Evolutionary conservation across 2,888 invertebrate species (phyloP).

Genomic region (Hyposoter dolosus): DNA sequence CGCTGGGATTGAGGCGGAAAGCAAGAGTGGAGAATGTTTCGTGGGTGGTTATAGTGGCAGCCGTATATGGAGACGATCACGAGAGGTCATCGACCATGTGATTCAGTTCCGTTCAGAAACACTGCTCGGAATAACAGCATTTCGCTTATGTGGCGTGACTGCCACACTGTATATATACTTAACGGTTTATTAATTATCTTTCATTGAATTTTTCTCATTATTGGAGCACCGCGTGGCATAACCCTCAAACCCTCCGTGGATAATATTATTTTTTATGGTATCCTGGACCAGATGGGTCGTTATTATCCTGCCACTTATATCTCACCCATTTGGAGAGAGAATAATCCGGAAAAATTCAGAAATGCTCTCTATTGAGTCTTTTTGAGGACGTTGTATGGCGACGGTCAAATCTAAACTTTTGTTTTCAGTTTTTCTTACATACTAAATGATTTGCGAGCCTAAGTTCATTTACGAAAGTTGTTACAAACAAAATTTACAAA

Average conservation of each 20-base stretch:
- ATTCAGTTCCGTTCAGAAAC: constrained; percentile 40
- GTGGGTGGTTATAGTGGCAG: constrained; percentile 65
- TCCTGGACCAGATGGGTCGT: too few relatives aligned
- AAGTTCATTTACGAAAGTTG: too few relatives aligned
- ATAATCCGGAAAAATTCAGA: too few relatives aligned
- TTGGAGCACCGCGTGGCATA: background rate
- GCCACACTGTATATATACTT: background rate
- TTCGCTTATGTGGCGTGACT: background rate
- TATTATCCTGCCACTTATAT: too few relatives aligned
- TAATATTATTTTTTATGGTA: too few relatives aligned
- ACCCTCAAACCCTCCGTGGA: background rate
- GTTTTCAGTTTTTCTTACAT: too few relatives aligned
- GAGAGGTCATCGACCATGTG: constrained; percentile 59
- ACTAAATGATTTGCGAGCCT: too few relatives aligned
- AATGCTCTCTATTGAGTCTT: too few relatives aligned
- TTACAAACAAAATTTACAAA: too few relatives aligned
- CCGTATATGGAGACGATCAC: constrained; percentile 57
- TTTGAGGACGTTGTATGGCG: too few relatives aligned
- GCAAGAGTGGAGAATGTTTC: constrained; percentile 61
- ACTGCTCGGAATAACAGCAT: constrained; percentile 24
- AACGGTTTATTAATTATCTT: background rate
- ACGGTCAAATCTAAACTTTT: too few relatives aligned
- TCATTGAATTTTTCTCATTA: background rate
- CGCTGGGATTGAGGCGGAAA: constrained; percentile 57
- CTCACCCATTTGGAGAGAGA: too few relatives aligned